Evolutionary conservation across 2,113 vertebrate species (phyloP), one percentile per base, ranked within the genome.

Genomic region (Bos javanicus): DNA sequence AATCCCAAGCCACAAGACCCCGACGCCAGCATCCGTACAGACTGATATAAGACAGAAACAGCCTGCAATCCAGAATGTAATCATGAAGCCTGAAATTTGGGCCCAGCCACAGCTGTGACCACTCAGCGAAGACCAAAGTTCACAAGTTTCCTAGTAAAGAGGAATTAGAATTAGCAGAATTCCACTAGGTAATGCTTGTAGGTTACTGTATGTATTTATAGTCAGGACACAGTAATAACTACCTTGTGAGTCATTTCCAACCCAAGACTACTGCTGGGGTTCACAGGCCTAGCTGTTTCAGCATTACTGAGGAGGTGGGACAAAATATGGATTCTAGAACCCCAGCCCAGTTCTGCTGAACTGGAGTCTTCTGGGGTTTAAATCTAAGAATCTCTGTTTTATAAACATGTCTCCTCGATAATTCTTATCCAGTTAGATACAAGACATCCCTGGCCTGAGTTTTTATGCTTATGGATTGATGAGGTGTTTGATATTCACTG

Each of bases 261-360:
- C 28, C 25, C 15, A 39, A 25, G 7, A 30, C 36, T 4, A 2
- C 4, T 10, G 6, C 2, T 0, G 17, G 3, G 30, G 86, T 11
- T 82, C 36, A 39, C 30, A 5, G 26, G 84, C 15, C 89, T 60
- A 85, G 71, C 33, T 57, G 46, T 21, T 50, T 78, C 23, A 62
- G 50, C 74, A 74, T 23, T 50, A 59, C 2, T 1, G 57, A 87
- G 71, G 82, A 10, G 15, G 7, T 21, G 4, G 33, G 17, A 93
- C 11, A 39, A 52, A 91, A 13, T 16, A 15, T 6, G 6, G 9
- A 39, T 43, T 92, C 87, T 43, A 82, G 67, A 91, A 62, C 21
- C 1, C 23, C 46, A 46, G 85, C 10, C 5, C 9, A 64, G 30
- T 26, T 30, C 59, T 78, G 9, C 14, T 26, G n/a, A 67, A 36